Evolutionary conservation across 2,113 vertebrate genomes (phyloP).

Genomic region (Hemibagrus wyckioides): DNA sequence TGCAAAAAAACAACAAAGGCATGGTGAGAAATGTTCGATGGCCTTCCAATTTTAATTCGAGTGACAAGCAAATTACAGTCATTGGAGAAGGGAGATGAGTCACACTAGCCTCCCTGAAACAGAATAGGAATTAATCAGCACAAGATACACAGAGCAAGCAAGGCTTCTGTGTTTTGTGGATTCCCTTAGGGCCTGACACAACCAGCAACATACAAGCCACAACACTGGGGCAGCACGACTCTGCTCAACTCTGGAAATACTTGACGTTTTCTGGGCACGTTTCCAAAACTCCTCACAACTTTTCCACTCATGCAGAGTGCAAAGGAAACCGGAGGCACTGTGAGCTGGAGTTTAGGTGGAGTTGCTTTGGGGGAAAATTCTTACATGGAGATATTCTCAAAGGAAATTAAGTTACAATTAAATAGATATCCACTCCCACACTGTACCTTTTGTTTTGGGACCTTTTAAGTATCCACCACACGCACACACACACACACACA

Average conservation of each 20-base stretch:
- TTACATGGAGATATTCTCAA: neutral
- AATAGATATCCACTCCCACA: neutral
- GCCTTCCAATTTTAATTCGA: neutral
- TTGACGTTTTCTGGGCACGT: constrained; percentile 11
- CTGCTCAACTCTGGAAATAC: neutral
- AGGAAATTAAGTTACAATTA: neutral
- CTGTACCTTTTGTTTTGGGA: neutral
- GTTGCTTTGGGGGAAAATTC: neutral
- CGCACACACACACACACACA: no score
- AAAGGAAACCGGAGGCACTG: constrained; percentile 13
- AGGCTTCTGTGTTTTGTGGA: neutral
- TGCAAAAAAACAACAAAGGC: no score
- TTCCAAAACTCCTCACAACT: constrained; percentile 26
- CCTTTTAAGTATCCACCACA: neutral
- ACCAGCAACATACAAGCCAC: neutral
- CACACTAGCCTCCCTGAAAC: neutral
- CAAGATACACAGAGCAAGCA: neutral
- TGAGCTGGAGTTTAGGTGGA: neutral
- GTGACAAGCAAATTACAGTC: neutral
- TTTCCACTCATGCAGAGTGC: constrained; percentile 21
- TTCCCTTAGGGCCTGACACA: neutral
- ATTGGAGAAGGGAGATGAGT: neutral
- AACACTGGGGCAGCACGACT: neutral
- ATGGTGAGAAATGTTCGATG: neutral
- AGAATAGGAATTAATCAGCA: neutral